Evolutionary conservation across 2,888 invertebrate species (phyloP).

Genomic region (Clivina fossor): DNA sequence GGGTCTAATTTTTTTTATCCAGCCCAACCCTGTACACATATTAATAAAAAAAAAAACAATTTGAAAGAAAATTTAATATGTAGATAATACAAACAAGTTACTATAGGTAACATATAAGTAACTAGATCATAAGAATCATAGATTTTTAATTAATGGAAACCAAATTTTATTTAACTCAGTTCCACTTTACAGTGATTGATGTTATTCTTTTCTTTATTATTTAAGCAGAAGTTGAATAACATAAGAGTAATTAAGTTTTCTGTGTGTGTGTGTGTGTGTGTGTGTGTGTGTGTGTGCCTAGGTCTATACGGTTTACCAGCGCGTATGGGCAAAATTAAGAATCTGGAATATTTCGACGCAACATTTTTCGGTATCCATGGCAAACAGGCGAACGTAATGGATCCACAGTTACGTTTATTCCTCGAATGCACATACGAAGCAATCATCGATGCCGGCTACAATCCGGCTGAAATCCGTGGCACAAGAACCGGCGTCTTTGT

Average conservation of each 20-base stretch:
- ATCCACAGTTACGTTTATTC: constrained; percentile 86
- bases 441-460: constrained; percentile 83
- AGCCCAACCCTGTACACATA: too few relatives aligned
- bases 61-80: too few relatives aligned
- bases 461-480: constrained; percentile 82
- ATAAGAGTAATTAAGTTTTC: constrained; percentile 36
- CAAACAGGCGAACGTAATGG: constrained; percentile 90
- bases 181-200: too few relatives aligned
- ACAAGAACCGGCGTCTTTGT: constrained; percentile 92
- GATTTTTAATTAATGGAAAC: too few relatives aligned
- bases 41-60: too few relatives aligned
- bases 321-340: constrained; percentile 80
- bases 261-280: not conserved
- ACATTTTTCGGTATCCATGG: constrained; percentile 89
- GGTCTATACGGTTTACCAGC: constrained; percentile 79
- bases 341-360: constrained; percentile 79
- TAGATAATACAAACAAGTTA: too few relatives aligned
- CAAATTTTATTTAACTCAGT: too few relatives aligned
- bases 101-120: too few relatives aligned
- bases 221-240: too few relatives aligned
- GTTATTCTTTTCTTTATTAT: too few relatives aligned
- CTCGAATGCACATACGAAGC: constrained; percentile 92
- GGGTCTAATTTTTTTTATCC: too few relatives aligned
- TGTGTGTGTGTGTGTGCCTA: constrained; percentile 46
- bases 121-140: too few relatives aligned